Evolutionary conservation across 2,797 vertebrate species (phyloP), one percentile per base, ranked within the genome.

Genomic region (Epinephelus coioides): DNA sequence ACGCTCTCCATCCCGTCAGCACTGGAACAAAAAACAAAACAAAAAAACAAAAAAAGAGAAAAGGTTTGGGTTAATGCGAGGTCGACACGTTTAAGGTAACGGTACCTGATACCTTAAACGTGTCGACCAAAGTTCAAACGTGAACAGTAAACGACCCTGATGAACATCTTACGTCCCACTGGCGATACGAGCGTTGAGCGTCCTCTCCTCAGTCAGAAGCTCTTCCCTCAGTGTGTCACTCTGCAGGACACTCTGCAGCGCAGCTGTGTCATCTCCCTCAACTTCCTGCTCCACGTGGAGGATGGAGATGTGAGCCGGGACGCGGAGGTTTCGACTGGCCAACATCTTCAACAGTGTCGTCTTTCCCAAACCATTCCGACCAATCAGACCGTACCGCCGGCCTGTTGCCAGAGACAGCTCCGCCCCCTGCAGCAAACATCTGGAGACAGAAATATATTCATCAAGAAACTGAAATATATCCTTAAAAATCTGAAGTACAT

Each of bases 281-380:
- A 99, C 98, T 78, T 99, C 98, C 95, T 99, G 98, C 85, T 99
- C 98, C 91, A 99, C 98, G 0, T 99, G 97, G 46, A 99, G 96
- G 87, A 98, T 97, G 91, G 97, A 96, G 92, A 99, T 97, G 92
- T 99, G 98, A 0, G 94, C 90, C 0, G 98, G 98, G 50, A 99
- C 97, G 0, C 96, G 97, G 25, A 99, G 95, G 82, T 91, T 98
- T 43, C 96, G 96, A 30, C 96, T 97, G 10, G 98, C 97, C 8
- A 99, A 89, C 98, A 99, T 99, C 94, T 99, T 99, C 86, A 99
- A 84, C 86, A 99, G 90, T 0, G 98, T 99, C 0, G 98, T 99
- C 93, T 99, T 99, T 1, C 98, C 98, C 63, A 99, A 86, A 19
- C 98, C 98, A 0, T 99, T 99, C 14, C 98, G 96, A 4, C 98